Evolutionary conservation across 1,140 invertebrate species (phyloP).

Genomic region (Caenorhabditis elegans): WBcel235 BX284604.4:10955501-10956000

Average conservation of each 20-base stretch:
- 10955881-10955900: conserved; percentile 76
- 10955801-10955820: conserved; percentile 3
- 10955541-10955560: conserved; percentile 40
- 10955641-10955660: neutral
- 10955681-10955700: neutral
- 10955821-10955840: conserved; percentile 14
- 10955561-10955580: neutral
- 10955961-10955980: neutral
- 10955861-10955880: neutral
- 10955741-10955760: neutral
- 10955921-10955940: conserved; percentile 81
- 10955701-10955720: neutral
- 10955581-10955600: neutral
- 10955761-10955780: neutral
- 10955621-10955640: too few species aligned
- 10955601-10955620: too few species aligned
- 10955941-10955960: conserved; percentile 74
- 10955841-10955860: neutral
- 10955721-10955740: neutral
- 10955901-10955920: conserved; percentile 91
- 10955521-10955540: conserved; percentile 39
- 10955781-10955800: neutral
- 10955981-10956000: neutral
- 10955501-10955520: conserved; percentile 45
- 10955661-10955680: neutral